phyloP scores from a whole-genome alignment of 2,113 vertebrate species.

The Microtus richardsoni region DNA sequence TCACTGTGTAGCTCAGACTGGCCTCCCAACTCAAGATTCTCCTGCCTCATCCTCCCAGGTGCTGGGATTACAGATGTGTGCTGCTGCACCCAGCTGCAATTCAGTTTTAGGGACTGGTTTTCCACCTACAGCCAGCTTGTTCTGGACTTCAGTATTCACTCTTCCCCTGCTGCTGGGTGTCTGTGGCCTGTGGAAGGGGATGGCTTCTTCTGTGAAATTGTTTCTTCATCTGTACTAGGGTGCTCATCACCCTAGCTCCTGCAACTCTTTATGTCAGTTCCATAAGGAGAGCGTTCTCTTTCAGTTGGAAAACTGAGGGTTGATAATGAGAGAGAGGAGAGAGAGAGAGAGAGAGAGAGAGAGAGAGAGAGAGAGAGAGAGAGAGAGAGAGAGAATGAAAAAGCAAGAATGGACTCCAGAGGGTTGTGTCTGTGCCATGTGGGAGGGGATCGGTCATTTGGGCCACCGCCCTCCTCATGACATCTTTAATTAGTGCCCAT shows the following conservation, averaged over 20 bases:
- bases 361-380: too few species aligned
- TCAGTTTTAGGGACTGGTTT: background rate
- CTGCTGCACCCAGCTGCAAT: too few species aligned
- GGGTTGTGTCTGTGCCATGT: accelerated
- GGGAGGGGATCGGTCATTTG: accelerated
- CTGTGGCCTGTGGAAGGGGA: background rate
- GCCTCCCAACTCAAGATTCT: background rate
- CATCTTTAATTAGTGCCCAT: slow-evolving; percentile 42
- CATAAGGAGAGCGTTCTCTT: background rate
- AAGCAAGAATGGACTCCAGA: background rate
- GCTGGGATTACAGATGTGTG: background rate
- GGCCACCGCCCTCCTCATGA: background rate
- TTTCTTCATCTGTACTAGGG: background rate
- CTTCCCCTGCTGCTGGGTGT: background rate
- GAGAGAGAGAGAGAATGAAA: too few species aligned
- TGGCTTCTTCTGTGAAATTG: background rate
- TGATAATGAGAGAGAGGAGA: background rate
- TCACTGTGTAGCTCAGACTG: background rate
- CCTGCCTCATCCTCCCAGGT: background rate
- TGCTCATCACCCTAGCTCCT: background rate
- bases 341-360: too few species aligned
- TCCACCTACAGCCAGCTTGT: background rate
- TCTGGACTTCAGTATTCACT: background rate
- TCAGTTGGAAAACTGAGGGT: background rate
- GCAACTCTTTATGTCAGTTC: background rate